A percentile compares a stretch with the other conserved stretches of the same genome.
These are phyloP conservation scores for Corvus moneduloides DNA, from an alignment of 2,113 vertebrate species.

Conservation along the genomic window DNA sequence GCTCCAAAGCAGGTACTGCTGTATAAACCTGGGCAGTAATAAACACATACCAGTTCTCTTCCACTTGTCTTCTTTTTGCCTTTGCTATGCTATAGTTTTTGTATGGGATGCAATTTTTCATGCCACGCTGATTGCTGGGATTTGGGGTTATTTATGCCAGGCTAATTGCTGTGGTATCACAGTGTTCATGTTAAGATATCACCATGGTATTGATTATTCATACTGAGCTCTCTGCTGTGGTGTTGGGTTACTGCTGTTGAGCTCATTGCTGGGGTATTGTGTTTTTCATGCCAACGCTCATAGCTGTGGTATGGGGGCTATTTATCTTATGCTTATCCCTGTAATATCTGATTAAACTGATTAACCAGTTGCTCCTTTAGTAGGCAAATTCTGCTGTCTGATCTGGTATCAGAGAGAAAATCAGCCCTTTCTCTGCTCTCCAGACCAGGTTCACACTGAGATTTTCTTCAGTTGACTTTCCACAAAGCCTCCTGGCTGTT, in stretches of 20 bases:
- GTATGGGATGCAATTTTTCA: background rate
- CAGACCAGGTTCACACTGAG: background rate
- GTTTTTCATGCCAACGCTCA: background rate
- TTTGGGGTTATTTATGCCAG: conserved; percentile 49
- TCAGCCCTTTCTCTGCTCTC: background rate
- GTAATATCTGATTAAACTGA: conserved; percentile 45
- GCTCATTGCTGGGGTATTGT: conserved; percentile 27
- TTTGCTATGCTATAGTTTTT: background rate
- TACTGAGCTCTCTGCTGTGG: conserved; percentile 35
- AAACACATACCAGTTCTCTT: background rate
- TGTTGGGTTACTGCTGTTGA: conserved; percentile 30
- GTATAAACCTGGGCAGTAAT: background rate
- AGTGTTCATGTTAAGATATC: conserved; percentile 54
- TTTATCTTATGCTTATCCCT: conserved; percentile 53
- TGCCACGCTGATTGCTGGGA: conserved; percentile 23
- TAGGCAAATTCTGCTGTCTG: background rate
- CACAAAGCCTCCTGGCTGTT: background rate
- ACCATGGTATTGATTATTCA: conserved; percentile 63
- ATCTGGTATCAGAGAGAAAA: background rate
- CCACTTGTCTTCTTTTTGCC: background rate
- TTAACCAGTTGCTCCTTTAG: conserved; percentile 24
- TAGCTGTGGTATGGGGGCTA: background rate
- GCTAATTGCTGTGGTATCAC: conserved; percentile 52
- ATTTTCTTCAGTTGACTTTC: background rate
- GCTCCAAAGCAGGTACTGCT: background rate